phyloP scores from a whole-genome alignment of 2,888 invertebrate genomes.

The Bugula neritina region DNA sequence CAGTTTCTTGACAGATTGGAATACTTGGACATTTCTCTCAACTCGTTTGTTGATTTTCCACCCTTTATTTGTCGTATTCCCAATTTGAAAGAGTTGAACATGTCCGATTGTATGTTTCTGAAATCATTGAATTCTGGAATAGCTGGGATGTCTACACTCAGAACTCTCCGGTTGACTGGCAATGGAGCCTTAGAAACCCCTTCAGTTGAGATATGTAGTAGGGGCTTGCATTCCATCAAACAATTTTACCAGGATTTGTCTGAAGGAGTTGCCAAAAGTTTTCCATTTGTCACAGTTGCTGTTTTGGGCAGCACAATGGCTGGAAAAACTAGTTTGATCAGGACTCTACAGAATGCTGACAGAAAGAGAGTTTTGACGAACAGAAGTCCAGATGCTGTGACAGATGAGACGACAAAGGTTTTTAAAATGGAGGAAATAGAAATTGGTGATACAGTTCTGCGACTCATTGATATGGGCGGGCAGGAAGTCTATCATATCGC shows the following conservation, averaged over 20 bases:
- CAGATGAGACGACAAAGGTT: neutral
- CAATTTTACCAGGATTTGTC: neutral
- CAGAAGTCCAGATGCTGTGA: neutral
- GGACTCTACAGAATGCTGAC: neutral
- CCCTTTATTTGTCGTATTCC: neutral
- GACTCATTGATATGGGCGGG: neutral
- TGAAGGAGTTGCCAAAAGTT: neutral
- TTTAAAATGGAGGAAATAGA: neutral
- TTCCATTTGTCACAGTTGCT: neutral
- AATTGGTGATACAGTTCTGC: neutral
- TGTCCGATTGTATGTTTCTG: neutral
- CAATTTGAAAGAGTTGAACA: neutral
- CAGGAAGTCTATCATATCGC: neutral
- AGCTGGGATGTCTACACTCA: neutral
- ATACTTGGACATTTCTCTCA: too few species aligned
- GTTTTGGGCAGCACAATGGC: neutral
- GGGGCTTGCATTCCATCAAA: neutral
- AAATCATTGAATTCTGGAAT: neutral
- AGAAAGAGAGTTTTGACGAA: neutral
- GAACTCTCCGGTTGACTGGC: neutral
- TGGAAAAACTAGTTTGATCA: neutral
- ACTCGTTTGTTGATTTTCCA: too few species aligned
- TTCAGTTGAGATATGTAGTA: neutral
- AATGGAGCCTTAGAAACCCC: neutral
- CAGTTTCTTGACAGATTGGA: too few species aligned